Conservation (phyloP, 37 sponge, comb jelly and placozoan species). For the Theonella swinhoei region DNA sequence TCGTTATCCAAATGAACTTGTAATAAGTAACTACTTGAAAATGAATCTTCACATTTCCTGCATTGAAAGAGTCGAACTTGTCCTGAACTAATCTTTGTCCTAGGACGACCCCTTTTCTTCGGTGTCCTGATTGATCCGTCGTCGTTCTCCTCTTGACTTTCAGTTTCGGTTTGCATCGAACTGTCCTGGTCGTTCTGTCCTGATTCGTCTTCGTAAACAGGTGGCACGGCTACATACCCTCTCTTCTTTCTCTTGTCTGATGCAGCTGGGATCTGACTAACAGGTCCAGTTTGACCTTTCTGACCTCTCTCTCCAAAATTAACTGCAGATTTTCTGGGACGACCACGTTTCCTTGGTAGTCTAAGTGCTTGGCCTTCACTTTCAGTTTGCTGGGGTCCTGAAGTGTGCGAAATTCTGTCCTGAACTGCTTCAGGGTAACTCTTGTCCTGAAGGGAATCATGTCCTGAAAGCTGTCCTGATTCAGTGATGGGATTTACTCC, state of each 20-base stretch:
- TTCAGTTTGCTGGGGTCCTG: too few relatives aligned
- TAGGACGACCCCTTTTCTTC: neutral
- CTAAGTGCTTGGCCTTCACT: too few relatives aligned
- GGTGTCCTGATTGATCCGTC: neutral
- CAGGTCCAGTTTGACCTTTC: neutral
- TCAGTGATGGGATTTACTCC: too few relatives aligned
- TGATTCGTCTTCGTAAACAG: too few relatives aligned
- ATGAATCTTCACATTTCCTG: constrained; percentile 23
- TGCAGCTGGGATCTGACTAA: neutral
- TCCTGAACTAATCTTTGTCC: neutral
- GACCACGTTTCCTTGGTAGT: neutral
- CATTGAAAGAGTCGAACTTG: constrained; percentile 6
- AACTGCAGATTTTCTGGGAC: neutral
- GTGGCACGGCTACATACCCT: neutral
- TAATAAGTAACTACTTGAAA: constrained; percentile 32
- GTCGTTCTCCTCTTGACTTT: neutral
- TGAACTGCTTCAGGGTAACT: too few relatives aligned
- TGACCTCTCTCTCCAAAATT: neutral
- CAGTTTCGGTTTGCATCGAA: neutral
- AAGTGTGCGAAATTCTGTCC: too few relatives aligned
- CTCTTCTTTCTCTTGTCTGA: neutral
- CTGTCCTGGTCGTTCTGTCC: neutral
- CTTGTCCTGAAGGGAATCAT: too few relatives aligned
- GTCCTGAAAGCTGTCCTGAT: too few relatives aligned
- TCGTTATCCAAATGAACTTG: constrained; percentile 18